Evolutionary conservation across 2,797 vertebrate species (phyloP), one percentile per base, ranked within the genome.

Genomic region (Eurystomus glaucurus): DNA sequence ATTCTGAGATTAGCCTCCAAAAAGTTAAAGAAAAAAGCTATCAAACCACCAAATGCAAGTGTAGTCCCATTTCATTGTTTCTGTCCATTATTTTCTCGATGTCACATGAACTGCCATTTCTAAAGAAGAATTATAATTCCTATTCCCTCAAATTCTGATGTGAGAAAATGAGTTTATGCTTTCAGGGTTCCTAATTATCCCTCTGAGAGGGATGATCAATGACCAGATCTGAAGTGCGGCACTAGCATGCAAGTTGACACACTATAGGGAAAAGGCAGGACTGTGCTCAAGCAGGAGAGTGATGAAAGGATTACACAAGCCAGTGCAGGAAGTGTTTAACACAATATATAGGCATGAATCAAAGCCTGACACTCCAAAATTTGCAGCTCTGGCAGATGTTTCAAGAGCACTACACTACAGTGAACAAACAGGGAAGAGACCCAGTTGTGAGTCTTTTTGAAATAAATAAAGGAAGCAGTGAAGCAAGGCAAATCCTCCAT

Each of bases 391-490:
- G 68, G 21, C 18, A 92, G 45, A 23, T 86, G 39, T 71, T 96
- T 92, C 84, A 85, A 68, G 45, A 92, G 37, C 22, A 65, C 33
- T 65, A 50, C 9, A 33, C 8, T 52, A 57, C 26, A 93, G 26
- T 2, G 21, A 88, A 31, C 37, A 84, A 88, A 86, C 23, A 51
- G 11, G 15, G 29, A 82, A 92, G 46, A 74, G 28, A 70, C 8
- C 2, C 46, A 35, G 31, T 66, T 88, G 50, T 71, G 82, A 92
- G 16, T n/a, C 35, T 62, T 88, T 87, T 88, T 84, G 18, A 95
- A 85, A 77, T 60, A 92, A 93, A 92, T 74, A 46, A 88, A 39
- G 23, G 68, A 92, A 90, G 33, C 23, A 85, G 19, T 80, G 75
- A 94, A 92, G 87, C 72, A 90, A 91, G 50, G 14, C 16, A 50